phyloP scores from a whole-genome alignment of 2,113 vertebrate species.

The human (Homo sapiens) region DNA sequence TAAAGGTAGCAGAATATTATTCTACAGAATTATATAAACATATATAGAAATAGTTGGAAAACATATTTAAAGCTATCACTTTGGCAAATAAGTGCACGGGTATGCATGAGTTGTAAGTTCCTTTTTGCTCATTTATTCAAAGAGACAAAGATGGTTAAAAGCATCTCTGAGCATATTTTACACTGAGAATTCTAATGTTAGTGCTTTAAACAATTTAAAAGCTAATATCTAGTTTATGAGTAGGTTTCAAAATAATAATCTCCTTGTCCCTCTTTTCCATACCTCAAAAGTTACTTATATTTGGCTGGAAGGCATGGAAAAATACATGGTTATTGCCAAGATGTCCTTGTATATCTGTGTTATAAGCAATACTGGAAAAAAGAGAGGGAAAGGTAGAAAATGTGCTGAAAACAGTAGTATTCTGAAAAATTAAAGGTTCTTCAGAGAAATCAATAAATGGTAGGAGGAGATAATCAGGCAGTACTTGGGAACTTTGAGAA shows the following conservation, averaged over 20 bases:
- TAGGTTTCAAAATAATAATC: background rate
- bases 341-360: background rate
- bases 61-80: background rate
- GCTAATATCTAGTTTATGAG: background rate
- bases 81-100: background rate
- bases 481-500: background rate
- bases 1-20: background rate
- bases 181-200: background rate
- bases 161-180: background rate
- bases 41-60: background rate
- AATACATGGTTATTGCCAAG: background rate
- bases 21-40: background rate
- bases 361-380: background rate
- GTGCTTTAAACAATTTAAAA: conserved; percentile 18
- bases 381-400: background rate
- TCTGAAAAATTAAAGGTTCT: background rate
- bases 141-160: background rate
- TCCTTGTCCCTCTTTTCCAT: background rate
- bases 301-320: background rate
- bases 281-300: background rate
- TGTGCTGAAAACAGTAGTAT: background rate
- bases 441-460: background rate
- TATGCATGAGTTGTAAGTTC: background rate
- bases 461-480: background rate
- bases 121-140: background rate